Percentiles rank a stretch among this genome's conserved stretches.
These are phyloP conservation scores for Phragmatobia fuliginosa DNA, from an alignment of 2,888 invertebrate species.

Conservation along the genomic window DNA sequence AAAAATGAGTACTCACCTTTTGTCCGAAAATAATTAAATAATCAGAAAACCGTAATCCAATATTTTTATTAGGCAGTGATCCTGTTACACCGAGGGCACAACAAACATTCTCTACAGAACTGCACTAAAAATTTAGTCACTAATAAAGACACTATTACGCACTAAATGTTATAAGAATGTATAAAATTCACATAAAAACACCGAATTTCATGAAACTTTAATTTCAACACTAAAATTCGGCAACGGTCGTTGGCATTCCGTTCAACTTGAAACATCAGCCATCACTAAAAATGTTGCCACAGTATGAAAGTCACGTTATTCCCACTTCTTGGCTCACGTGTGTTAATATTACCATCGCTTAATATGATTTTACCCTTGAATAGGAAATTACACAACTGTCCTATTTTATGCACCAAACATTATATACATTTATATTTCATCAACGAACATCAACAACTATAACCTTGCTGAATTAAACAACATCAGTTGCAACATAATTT, in stretches of 20 bases:
- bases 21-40: slow-evolving; percentile 72
- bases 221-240: slow-evolving; percentile 77
- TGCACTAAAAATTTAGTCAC: slow-evolving; percentile 74
- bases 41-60: slow-evolving; percentile 83
- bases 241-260: slow-evolving; percentile 71
- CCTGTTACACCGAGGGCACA: slow-evolving; percentile 82
- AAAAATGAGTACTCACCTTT: slow-evolving; percentile 70
- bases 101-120: slow-evolving; percentile 77
- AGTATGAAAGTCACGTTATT: slow-evolving; percentile 72
- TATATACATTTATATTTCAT: too few species aligned
- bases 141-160: slow-evolving; percentile 70
- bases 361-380: slow-evolving; percentile 28
- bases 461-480: background rate
- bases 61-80: slow-evolving; percentile 80
- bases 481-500: background rate
- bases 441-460: background rate
- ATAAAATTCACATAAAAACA: slow-evolving; percentile 69
- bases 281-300: slow-evolving; percentile 81
- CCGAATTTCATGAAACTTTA: slow-evolving; percentile 74
- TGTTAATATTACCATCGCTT: slow-evolving; percentile 57
- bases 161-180: slow-evolving; percentile 63
- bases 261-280: slow-evolving; percentile 81
- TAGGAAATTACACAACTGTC: background rate
- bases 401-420: background rate
- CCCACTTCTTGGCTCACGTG: slow-evolving; percentile 66